Conservation (phyloP, 2,797 vertebrate genomes). For the Onychomys torridus region DNA sequence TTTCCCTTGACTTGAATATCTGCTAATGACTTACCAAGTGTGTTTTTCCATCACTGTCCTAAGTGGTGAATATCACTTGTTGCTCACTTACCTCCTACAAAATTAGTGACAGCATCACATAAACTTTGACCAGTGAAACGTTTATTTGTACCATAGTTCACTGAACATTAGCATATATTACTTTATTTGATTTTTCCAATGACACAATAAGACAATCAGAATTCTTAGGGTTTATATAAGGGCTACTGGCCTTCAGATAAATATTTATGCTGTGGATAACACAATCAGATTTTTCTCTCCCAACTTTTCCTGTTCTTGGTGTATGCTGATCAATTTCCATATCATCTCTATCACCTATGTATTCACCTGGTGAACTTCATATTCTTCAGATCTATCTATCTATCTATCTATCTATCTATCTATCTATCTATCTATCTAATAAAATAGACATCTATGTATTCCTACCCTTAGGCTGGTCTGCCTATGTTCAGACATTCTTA, state of each 20-base stretch:
- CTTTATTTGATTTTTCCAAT: constrained; percentile 14
- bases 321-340: not conserved
- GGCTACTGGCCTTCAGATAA: not conserved
- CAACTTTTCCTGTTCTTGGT: not conserved
- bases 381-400: not conserved
- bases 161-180: not conserved
- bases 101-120: not conserved
- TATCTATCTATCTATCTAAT: not conserved
- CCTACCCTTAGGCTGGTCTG: not conserved
- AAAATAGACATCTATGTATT: not conserved
- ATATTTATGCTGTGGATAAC: not conserved
- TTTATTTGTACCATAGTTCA: not conserved
- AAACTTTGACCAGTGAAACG: not conserved
- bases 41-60: not conserved
- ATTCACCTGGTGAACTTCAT: not conserved
- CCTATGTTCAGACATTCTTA: not conserved
- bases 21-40: not conserved
- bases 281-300: not conserved
- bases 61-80: not conserved
- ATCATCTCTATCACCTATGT: not conserved
- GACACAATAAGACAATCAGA: not conserved
- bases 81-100: not conserved
- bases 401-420: too few relatives aligned
- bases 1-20: not conserved
- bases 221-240: not conserved